A percentile compares a stretch with the other conserved stretches of the same genome.
phyloP scores from a whole-genome alignment of 2,888 invertebrate genomes.

The Crocallis elinguaria region DNA sequence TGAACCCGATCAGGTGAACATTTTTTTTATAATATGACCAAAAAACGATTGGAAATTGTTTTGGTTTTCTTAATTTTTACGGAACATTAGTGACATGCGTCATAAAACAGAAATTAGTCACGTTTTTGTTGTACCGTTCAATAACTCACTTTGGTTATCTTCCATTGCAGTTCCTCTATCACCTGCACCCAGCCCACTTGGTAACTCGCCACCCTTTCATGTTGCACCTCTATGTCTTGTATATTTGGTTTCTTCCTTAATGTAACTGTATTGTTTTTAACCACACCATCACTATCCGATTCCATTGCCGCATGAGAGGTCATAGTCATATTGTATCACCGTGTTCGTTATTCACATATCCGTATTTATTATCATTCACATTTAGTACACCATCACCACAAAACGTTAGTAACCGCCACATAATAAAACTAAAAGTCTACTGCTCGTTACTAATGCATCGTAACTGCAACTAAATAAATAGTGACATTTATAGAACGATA shows the following conservation, averaged over 20 bases:
- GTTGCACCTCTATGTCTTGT: slow-evolving; percentile 26
- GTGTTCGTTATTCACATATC: too few relatives aligned
- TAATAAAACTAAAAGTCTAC: slow-evolving; percentile 19
- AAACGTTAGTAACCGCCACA: slow-evolving; percentile 9
- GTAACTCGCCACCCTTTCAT: slow-evolving; percentile 50
- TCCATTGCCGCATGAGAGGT: slow-evolving; percentile 45
- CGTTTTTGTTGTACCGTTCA: slow-evolving; percentile 21
- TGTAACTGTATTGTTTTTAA: slow-evolving; percentile 35
- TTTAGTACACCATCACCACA: slow-evolving; percentile 29
- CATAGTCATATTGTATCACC: slow-evolving; percentile 43
- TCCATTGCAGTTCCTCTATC: slow-evolving; percentile 69
- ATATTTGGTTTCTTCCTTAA: slow-evolving; percentile 15
- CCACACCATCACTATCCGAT: slow-evolving; percentile 48
- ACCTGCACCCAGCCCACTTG: slow-evolving; percentile 70
- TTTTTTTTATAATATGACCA: neutral
- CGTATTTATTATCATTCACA: slow-evolving; percentile 24
- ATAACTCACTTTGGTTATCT: slow-evolving; percentile 60
- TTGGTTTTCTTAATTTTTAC: neutral
- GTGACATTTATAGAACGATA: slow-evolving; percentile 41
- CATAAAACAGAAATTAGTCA: neutral
- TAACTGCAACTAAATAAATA: slow-evolving; percentile 43
- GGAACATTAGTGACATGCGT: neutral
- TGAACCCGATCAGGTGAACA: too few relatives aligned
- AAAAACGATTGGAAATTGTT: neutral
- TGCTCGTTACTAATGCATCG: slow-evolving; percentile 20